Percentiles rank a stretch among this genome's conserved stretches.
These are phyloP conservation scores for Pyxicephalus adspersus DNA, from an alignment of 2,113 vertebrate species.

Conservation along the genomic window DNA sequence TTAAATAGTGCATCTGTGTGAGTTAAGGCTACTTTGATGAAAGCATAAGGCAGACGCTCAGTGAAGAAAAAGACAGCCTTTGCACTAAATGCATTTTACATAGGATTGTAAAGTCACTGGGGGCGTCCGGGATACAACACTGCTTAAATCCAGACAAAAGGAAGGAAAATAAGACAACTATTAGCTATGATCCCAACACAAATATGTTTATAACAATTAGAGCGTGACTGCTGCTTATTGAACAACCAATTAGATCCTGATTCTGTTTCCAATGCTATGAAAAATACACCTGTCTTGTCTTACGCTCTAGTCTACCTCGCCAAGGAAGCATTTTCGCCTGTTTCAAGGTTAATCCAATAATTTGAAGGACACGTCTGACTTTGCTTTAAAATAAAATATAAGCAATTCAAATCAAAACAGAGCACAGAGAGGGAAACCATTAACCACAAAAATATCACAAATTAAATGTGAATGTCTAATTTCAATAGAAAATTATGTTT, in stretches of 20 bases:
- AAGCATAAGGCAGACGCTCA: constrained; percentile 96
- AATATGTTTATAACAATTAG: constrained; percentile 52
- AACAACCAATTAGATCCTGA: constrained; percentile 27
- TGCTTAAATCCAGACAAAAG: constrained; percentile 88
- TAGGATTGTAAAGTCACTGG: constrained; percentile 88
- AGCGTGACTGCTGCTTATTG: constrained; percentile 29
- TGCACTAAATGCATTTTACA: constrained; percentile 97
- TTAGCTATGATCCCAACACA: constrained; percentile 63
- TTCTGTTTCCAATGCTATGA: constrained; percentile 15
- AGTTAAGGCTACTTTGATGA: constrained; percentile 98
- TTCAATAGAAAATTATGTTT: too few relatives aligned
- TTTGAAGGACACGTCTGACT: not conserved
- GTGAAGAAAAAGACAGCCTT: constrained; percentile 98
- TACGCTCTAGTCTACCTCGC: not conserved
- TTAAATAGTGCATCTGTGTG: constrained; percentile 99
- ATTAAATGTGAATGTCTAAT: not conserved
- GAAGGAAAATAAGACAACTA: constrained; percentile 60
- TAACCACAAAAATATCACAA: not conserved
- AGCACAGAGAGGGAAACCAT: not conserved
- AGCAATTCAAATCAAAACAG: not conserved
- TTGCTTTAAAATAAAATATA: constrained; percentile 2
- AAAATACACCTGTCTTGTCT: constrained; percentile 29
- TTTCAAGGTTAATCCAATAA: constrained; percentile 44
- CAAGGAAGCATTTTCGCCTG: not conserved
- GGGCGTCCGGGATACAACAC: constrained; percentile 92